phyloP scores from a whole-genome alignment of 2,113 vertebrate genomes.

The Sula dactylatra region DNA sequence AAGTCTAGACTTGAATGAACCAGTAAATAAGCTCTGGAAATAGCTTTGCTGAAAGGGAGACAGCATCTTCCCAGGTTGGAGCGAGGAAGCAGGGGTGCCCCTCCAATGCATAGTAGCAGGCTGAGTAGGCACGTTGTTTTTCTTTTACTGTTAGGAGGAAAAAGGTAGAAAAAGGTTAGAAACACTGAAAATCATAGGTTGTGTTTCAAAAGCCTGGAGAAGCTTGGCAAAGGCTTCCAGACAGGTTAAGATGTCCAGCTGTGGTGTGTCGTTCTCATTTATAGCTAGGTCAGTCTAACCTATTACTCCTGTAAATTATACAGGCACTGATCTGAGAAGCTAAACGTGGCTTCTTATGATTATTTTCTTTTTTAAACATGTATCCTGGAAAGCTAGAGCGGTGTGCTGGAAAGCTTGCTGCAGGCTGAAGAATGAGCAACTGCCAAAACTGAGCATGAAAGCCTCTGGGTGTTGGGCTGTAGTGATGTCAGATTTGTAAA shows the following conservation, averaged over 20 bases:
- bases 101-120: neutral
- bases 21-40: neutral
- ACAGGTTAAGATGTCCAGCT: neutral
- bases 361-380: no score
- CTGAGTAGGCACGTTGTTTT: neutral
- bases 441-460: neutral
- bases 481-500: neutral
- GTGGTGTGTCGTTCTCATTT: neutral
- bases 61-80: neutral
- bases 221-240: neutral
- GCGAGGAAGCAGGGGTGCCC: neutral
- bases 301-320: neutral
- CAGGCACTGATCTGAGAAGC: neutral
- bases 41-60: neutral
- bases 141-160: neutral
- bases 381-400: neutral
- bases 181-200: neutral
- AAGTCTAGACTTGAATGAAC: constrained; percentile 11
- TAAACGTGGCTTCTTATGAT: neutral
- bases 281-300: neutral
- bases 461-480: neutral
- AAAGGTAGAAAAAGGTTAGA: no score
- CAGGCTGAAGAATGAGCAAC: neutral
- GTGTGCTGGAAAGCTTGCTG: neutral
- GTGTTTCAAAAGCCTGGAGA: neutral